These are phyloP conservation scores for Narcine bancroftii DNA, from an alignment of 2,113 vertebrate species.

Conservation along the genomic window DNA sequence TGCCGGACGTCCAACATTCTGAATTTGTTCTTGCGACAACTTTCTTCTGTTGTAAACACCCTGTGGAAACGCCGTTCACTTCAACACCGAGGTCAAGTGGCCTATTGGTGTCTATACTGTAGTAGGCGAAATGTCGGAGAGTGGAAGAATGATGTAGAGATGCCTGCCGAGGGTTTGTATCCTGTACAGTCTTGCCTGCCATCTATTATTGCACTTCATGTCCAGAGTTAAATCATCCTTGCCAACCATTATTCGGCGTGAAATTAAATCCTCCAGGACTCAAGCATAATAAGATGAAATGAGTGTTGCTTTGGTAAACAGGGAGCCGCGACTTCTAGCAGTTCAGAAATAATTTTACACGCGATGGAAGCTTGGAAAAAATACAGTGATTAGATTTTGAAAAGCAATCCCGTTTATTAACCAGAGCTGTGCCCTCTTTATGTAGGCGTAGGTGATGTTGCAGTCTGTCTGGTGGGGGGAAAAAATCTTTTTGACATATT, in stretches of 20 bases:
- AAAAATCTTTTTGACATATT: neutral
- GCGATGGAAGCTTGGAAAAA: neutral
- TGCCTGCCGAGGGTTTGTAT: neutral
- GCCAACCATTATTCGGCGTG: conserved; percentile 9
- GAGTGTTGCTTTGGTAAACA: neutral
- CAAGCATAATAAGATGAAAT: conserved; percentile 16
- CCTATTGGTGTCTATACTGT: neutral
- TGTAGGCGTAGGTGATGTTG: neutral
- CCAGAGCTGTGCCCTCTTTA: neutral
- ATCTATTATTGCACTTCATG: neutral
- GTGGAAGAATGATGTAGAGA: neutral
- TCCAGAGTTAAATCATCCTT: conserved; percentile 9
- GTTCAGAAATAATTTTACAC: neutral
- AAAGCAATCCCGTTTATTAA: neutral
- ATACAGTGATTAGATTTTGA: neutral
- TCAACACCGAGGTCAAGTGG: conserved; percentile 12
- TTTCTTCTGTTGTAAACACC: neutral
- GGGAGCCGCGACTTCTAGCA: neutral
- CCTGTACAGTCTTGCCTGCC: neutral
- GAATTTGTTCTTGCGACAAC: neutral
- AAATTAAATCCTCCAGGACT: conserved; percentile 25
- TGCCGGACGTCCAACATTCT: neutral
- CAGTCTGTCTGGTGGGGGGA: neutral
- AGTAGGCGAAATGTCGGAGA: neutral
- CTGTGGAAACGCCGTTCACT: neutral